phyloP scores from a whole-genome alignment of 2,113 vertebrate genomes.

The Tachysurus fulvidraco region DNA sequence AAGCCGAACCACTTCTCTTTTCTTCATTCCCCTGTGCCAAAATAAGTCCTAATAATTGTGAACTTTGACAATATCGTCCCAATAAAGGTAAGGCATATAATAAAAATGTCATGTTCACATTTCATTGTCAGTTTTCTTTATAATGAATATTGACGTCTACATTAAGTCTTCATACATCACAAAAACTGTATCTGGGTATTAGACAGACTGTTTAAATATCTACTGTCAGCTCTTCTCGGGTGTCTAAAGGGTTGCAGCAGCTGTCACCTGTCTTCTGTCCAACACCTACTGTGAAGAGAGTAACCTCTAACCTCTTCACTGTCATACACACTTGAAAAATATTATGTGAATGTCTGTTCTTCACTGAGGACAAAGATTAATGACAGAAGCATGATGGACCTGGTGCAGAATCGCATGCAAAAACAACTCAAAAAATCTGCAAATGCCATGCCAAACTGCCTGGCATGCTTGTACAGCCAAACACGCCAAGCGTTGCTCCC shows the following conservation, averaged over 20 bases:
- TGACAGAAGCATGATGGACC: not conserved
- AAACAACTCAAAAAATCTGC: constrained; percentile 34
- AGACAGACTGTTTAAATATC: not conserved
- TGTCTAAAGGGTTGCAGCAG: constrained; percentile 38
- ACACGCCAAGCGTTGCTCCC: constrained; percentile 9
- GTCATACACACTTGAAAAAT: constrained; percentile 21
- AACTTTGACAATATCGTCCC: not conserved
- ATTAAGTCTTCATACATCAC: not conserved
- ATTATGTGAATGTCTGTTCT: constrained; percentile 19
- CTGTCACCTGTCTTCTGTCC: constrained; percentile 49
- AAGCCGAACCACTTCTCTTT: not conserved
- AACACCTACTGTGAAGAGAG: constrained; percentile 8
- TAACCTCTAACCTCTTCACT: constrained; percentile 31
- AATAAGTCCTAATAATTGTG: not conserved
- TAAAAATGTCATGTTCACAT: not conserved
- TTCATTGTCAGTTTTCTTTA: not conserved
- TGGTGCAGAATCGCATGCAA: constrained; percentile 20
- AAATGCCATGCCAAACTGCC: constrained; percentile 15
- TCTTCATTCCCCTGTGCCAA: not conserved
- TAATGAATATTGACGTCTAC: not conserved
- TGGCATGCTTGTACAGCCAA: constrained; percentile 25
- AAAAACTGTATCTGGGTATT: not conserved
- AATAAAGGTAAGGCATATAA: not conserved
- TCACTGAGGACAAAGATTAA: constrained; percentile 37
- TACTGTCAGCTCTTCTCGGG: constrained; percentile 31